Percentiles rank a stretch among this genome's conserved stretches.
phyloP scores from a whole-genome alignment of 1,140 invertebrate genomes.

The Cydia strobilella region DNA sequence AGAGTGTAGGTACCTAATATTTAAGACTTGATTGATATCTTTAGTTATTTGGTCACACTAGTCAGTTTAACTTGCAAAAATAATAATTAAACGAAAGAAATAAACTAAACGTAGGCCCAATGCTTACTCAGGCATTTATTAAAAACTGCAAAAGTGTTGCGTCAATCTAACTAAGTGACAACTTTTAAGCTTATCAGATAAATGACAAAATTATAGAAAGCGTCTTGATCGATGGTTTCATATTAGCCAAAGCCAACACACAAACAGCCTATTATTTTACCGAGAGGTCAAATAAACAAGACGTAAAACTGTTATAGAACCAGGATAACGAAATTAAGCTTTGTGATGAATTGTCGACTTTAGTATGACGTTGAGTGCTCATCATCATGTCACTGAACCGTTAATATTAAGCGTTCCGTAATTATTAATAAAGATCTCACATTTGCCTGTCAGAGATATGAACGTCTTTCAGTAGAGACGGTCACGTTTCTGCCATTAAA shows the following conservation, averaged over 20 bases:
- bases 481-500: slow-evolving; percentile 44
- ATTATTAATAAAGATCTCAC: slow-evolving; percentile 30
- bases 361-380: neutral
- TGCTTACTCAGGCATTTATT: neutral
- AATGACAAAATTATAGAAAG: slow-evolving; percentile 14
- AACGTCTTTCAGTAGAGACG: slow-evolving; percentile 16
- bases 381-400: neutral
- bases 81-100: neutral
- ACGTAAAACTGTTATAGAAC: neutral
- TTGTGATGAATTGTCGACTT: neutral
- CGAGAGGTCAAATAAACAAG: neutral
- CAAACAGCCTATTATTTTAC: neutral
- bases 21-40: neutral
- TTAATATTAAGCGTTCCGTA: neutral
- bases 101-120: neutral
- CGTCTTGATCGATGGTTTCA: slow-evolving; percentile 12
- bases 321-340: neutral
- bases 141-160: neutral
- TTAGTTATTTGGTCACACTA: neutral
- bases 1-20: neutral
- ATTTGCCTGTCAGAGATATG: slow-evolving; percentile 36
- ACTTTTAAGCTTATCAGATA: slow-evolving; percentile 14
- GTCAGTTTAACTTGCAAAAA: neutral
- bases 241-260: neutral
- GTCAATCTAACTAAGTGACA: slow-evolving; percentile 6